A percentile compares a stretch with the other conserved stretches of the same genome.
Evolutionary conservation across 2,888 invertebrate genomes (phyloP).

Genomic region (Drosophila neutralis): DNA sequence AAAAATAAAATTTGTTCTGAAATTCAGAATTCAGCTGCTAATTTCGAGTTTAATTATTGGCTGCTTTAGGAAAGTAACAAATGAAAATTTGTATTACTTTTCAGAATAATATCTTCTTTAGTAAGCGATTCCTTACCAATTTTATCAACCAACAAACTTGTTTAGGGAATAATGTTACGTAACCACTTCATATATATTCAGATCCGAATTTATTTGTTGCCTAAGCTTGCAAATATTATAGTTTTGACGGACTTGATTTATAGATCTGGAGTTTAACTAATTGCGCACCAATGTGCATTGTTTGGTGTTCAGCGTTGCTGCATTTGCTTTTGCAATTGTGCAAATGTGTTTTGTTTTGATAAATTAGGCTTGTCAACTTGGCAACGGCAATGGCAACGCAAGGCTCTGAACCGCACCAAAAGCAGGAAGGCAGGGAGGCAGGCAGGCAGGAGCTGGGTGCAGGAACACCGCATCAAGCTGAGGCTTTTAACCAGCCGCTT

Average conservation of each 20-base stretch:
- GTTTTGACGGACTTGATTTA: not conserved
- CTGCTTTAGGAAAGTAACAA: not conserved
- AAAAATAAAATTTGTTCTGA: too few species aligned
- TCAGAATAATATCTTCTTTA: not conserved
- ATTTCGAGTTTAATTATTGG: not conserved
- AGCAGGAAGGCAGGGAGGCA: constrained; percentile 8
- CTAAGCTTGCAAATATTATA: not conserved
- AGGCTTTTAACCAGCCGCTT: constrained; percentile 36
- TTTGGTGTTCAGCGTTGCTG: constrained; percentile 64
- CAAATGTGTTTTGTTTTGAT: constrained; percentile 82
- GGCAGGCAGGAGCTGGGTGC: not conserved
- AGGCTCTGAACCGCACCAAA: constrained; percentile 62
- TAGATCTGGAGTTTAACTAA: not conserved
- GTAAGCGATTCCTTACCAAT: not conserved
- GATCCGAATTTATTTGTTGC: too few species aligned
- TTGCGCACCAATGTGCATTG: constrained; percentile 56
- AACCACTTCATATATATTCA: not conserved
- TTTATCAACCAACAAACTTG: not conserved
- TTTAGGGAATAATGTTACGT: not conserved
- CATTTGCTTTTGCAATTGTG: constrained; percentile 80
- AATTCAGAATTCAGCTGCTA: not conserved
- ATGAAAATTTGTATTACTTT: not conserved
- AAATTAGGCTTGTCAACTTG: constrained; percentile 84
- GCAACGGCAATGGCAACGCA: constrained; percentile 54
- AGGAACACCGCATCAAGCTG: constrained; percentile 40